Conservation (phyloP, 2,888 invertebrate genomes). For the Neria commutata region DNA sequence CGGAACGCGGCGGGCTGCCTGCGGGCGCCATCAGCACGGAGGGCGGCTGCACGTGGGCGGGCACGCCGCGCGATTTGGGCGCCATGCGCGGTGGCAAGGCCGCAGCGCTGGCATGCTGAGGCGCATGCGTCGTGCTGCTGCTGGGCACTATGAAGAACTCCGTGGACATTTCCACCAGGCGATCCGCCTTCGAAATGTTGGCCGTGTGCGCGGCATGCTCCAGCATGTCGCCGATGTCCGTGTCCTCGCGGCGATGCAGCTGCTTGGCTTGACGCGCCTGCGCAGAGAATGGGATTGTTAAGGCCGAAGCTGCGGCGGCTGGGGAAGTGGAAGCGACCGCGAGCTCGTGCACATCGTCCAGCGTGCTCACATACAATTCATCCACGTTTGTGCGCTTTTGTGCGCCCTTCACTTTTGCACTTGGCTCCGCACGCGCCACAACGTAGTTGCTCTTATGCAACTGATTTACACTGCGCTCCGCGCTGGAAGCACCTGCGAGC, state of each 20-base stretch:
- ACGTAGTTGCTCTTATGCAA: conserved; percentile 42
- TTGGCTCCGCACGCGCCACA: conserved; percentile 40
- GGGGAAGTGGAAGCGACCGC: no score
- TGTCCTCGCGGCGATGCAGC: conserved; percentile 49
- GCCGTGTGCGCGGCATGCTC: conserved; percentile 29
- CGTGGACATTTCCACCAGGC: conserved; percentile 78
- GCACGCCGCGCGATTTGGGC: conserved; percentile 29
- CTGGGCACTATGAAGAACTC: conserved; percentile 81
- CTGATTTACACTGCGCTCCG: conserved; percentile 42
- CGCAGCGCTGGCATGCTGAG: conserved; percentile 43
- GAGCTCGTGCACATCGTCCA: conserved; percentile 19
- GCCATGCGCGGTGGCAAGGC: conserved; percentile 42
- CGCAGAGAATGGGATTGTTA: conserved; percentile 1
- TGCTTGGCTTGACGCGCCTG: conserved; percentile 42
- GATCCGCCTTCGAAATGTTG: conserved; percentile 60
- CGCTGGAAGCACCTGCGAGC: conserved; percentile 24
- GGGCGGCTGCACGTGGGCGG: conserved; percentile 37
- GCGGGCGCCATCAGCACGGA: no score
- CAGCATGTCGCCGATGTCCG: conserved; percentile 31
- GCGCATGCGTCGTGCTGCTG: conserved; percentile 34
- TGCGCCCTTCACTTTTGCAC: conserved; percentile 30
- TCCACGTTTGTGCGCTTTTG: conserved; percentile 6
- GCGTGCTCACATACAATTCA: conserved; percentile 27
- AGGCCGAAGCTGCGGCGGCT: not conserved
- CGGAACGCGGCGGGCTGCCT: conserved; percentile 47